Conservation (phyloP, 1,140 invertebrate genomes). For the Aphaenogaster rudis region DNA sequence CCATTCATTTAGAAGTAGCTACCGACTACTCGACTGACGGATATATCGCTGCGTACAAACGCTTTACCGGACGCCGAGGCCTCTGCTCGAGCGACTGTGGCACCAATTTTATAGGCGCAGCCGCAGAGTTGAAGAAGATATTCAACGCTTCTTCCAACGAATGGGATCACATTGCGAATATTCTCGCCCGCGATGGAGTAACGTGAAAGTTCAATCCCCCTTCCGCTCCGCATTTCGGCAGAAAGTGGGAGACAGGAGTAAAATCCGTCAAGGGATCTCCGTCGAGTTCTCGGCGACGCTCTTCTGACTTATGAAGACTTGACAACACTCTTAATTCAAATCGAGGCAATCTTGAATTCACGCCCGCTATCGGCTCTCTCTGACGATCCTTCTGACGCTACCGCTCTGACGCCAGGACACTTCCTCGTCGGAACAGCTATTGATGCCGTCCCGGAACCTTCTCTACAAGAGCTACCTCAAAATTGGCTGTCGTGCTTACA, state of each 20-base stretch:
- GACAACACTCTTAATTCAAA: background rate
- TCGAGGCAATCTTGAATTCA: slow-evolving; percentile 67
- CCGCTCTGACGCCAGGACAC: background rate
- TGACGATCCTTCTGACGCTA: slow-evolving; percentile 49
- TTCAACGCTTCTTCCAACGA: slow-evolving; percentile 12
- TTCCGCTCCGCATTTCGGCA: background rate
- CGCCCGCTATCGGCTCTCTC: slow-evolving; percentile 57
- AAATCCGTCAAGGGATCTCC: background rate
- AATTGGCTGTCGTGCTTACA: background rate
- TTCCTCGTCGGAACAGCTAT: background rate
- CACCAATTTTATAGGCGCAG: slow-evolving; percentile 80
- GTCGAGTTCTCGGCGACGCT: background rate
- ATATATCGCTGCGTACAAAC: background rate
- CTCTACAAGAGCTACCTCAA: background rate
- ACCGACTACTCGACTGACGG: background rate
- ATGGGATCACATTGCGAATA: background rate
- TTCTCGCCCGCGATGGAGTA: background rate
- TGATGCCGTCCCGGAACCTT: background rate
- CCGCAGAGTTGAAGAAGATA: slow-evolving; percentile 62
- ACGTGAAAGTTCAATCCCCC: background rate
- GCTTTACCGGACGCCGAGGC: slow-evolving; percentile 69
- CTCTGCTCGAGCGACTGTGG: slow-evolving; percentile 74
- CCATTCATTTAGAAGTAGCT: background rate
- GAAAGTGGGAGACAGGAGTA: slow-evolving; percentile 3
- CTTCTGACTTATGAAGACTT: background rate